Base-by-base conservation (phyloP, 2,113 vertebrate genomes). In the Zosterops japonicus region DNA sequence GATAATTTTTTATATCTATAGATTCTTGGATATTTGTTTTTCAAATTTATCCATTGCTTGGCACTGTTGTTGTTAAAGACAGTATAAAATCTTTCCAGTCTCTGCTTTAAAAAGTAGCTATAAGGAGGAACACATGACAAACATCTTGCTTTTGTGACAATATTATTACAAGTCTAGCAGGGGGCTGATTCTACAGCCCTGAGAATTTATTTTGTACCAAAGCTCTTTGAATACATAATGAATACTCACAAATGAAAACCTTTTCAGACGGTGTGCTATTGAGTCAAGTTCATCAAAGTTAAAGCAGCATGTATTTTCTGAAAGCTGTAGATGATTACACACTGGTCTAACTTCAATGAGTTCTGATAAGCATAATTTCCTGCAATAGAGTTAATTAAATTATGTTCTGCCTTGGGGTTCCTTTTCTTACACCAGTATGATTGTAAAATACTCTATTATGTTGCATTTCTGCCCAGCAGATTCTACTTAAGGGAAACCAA, bases 241-340 rank as follows among this genome's bases (percentile, higher is more conserved):
- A 95, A 91, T 63, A 49, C 31, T 93, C 83, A 79, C 47, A 96
- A 95, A 96, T 86, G 85, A 92, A 78, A 90, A 95, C 46, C 71
- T 92, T 92, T 95, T 94, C 93, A 97, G 68, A 68, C 2, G 0
- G 70, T 89, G 63, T 90, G 74, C 70, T 91, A 93, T 89, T 91
- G 72, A 96, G 74, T 86, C 77, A 95, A 94, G 90, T 96, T 96
- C 83, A 94, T 95, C 78, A 63, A 82, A 93, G 87, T 95, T 97
- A 95, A 95, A 92, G 83, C 31, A 93, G 69, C 53, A 63, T 49
- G 15, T 87, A 92, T 96, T 94, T 96, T 93, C 81, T 95, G 87
- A 96, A 97, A 95, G 83, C 90, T 91, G 86, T 49, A 41, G 70
- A 65, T 89, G 89, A 95, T 97, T 96, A 94, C 44, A 56, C 46